phyloP scores from a whole-genome alignment of 92 coral and sea anemone genomes.

The Nematostella vectensis region DNA sequence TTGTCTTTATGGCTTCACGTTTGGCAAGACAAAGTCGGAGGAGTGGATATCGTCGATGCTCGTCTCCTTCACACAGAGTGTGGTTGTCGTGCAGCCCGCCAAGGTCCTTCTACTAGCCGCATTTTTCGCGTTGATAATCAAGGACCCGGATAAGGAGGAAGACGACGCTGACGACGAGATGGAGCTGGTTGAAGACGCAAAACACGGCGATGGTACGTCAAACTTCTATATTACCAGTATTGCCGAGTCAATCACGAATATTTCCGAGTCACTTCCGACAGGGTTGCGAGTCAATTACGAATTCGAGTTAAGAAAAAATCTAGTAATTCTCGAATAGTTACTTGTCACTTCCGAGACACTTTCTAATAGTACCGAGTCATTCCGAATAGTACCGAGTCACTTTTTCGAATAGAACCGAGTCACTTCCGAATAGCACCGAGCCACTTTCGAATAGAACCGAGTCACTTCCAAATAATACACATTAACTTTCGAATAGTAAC shows the following conservation, averaged over 20 bases:
- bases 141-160: slow-evolving; percentile 92
- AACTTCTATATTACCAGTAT: background rate
- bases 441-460: too few relatives aligned
- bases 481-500: too few relatives aligned
- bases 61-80: slow-evolving; percentile 81
- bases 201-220: background rate
- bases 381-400: too few relatives aligned
- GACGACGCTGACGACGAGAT: slow-evolving; percentile 41
- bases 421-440: too few relatives aligned
- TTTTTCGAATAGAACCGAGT: too few relatives aligned
- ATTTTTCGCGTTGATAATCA: slow-evolving; percentile 82
- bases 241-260: background rate
- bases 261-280: too few relatives aligned
- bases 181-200: slow-evolving; percentile 3
- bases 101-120: slow-evolving; percentile 82
- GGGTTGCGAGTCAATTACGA: too few relatives aligned
- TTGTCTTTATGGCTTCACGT: slow-evolving; percentile 59
- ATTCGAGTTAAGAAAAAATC: too few relatives aligned
- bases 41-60: slow-evolving; percentile 83
- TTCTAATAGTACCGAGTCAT: too few relatives aligned
- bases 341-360: too few relatives aligned
- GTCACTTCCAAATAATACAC: too few relatives aligned
- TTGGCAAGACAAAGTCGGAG: slow-evolving; percentile 73
- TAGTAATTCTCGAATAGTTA: too few relatives aligned
- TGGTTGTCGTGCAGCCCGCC: slow-evolving; percentile 79